Evolutionary conservation across 2,113 vertebrate genomes (phyloP).

Genomic region (Ardeotis arabs): DNA sequence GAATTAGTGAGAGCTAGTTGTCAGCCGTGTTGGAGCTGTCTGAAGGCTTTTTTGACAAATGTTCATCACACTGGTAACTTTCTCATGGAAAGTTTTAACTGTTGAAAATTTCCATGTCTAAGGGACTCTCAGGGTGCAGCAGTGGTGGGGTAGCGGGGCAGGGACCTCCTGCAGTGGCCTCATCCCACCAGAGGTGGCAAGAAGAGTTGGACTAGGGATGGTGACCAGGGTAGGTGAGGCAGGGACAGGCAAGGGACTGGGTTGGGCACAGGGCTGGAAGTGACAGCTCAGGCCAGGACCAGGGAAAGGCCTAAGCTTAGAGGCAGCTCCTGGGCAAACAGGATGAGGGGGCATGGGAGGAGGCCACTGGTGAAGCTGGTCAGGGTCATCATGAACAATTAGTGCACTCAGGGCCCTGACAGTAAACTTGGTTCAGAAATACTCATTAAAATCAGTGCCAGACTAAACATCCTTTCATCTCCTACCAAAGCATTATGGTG

Average conservation of each 20-base stretch:
- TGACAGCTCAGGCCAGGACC: neutral
- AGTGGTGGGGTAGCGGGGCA: neutral
- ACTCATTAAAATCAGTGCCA: neutral
- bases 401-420: neutral
- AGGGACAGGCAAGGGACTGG: neutral
- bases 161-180: neutral
- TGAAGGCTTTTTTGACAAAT: neutral
- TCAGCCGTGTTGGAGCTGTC: neutral
- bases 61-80: neutral
- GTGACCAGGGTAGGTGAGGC: neutral
- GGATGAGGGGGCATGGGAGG: rapidly evolving
- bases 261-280: neutral
- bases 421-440: neutral
- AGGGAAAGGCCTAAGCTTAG: neutral
- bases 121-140: neutral
- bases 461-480: neutral
- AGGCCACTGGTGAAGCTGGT: neutral
- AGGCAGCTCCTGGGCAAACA: neutral
- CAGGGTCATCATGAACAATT: neutral
- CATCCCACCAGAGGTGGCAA: rapidly evolving
- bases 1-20: neutral
- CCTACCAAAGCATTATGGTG: neutral
- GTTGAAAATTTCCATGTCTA: neutral
- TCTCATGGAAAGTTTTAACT: neutral
- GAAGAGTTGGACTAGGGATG: neutral